Evolutionary conservation across 1,140 invertebrate species (phyloP).

Genomic region (Drosophila willistoni): DNA sequence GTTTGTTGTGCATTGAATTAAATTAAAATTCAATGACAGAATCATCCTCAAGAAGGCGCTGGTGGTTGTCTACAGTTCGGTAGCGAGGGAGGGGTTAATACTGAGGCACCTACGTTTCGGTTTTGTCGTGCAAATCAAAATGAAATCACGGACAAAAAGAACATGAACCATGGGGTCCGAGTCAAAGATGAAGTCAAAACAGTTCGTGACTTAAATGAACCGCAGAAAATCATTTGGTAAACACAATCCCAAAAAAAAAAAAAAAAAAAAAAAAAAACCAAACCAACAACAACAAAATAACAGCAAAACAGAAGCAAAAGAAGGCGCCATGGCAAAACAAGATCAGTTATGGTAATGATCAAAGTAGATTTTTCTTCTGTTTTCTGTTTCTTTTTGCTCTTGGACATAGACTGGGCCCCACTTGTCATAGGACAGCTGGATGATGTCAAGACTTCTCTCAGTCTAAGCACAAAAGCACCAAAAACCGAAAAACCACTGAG

Average conservation of each 20-base stretch:
- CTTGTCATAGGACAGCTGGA: slow-evolving; percentile 52
- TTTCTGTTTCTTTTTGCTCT: slow-evolving; percentile 19
- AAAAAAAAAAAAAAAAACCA: slow-evolving; percentile 51
- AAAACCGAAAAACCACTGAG: slow-evolving; percentile 18
- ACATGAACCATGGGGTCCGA: slow-evolving; percentile 62
- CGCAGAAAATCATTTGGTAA: slow-evolving; percentile 74
- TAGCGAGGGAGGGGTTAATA: not conserved
- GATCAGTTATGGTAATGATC: slow-evolving; percentile 80
- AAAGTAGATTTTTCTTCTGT: slow-evolving; percentile 64
- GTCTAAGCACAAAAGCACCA: slow-evolving; percentile 32
- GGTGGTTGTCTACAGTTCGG: not conserved
- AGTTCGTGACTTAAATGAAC: slow-evolving; percentile 80
- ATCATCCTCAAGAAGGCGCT: slow-evolving; percentile 16
- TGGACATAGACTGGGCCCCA: slow-evolving; percentile 40
- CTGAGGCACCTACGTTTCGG: slow-evolving; percentile 63
- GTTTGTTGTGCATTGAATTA: slow-evolving; percentile 64
- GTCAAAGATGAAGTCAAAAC: slow-evolving; percentile 59
- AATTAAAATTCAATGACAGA: slow-evolving; percentile 80
- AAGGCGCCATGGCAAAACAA: slow-evolving; percentile 71
- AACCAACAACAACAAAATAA: slow-evolving; percentile 26
- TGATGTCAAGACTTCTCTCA: slow-evolving; percentile 20
- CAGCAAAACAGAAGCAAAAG: slow-evolving; percentile 23
- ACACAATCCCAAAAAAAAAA: slow-evolving; percentile 35
- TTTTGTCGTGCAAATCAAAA: slow-evolving; percentile 79
- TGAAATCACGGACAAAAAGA: slow-evolving; percentile 78